These are phyloP conservation scores for Dipodomys ordii DNA, from an alignment of 2,113 vertebrate genomes.

Conservation along the genomic window DNA sequence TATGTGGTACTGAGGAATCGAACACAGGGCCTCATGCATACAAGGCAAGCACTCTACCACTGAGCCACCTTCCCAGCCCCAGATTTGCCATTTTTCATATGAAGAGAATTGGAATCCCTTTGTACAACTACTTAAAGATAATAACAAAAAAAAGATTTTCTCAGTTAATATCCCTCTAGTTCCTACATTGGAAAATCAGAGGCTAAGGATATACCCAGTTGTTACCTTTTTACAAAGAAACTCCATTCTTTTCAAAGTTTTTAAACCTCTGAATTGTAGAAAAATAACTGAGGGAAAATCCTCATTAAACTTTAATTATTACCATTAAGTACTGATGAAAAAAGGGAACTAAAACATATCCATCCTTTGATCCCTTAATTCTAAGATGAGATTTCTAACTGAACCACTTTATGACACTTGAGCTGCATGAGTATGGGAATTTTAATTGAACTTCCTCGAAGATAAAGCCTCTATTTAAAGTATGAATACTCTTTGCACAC, in stretches of 20 bases:
- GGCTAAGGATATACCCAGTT: background rate
- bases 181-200: background rate
- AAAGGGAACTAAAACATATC: conserved; percentile 58
- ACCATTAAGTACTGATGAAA: conserved; percentile 30
- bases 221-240: conserved; percentile 13
- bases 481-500: conserved; percentile 43
- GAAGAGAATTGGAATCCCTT: too few species aligned
- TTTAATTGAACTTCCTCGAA: conserved; percentile 63
- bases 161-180: background rate
- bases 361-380: conserved; percentile 55
- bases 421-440: background rate
- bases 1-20: too few species aligned
- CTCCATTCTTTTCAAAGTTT: conserved; percentile 12
- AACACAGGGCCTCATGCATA: too few species aligned
- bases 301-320: conserved; percentile 65
- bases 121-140: too few species aligned
- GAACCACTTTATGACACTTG: conserved; percentile 23
- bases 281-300: conserved; percentile 39
- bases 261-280: conserved; percentile 39
- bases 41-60: too few species aligned
- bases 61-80: too few species aligned
- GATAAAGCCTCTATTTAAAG: background rate
- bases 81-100: background rate
- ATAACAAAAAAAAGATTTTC: background rate
- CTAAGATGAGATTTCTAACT: conserved; percentile 60